Evolutionary conservation across 2,888 invertebrate species (phyloP), one percentile per base, ranked within the genome.

Genomic region (Drosophila paranaensis): DNA sequence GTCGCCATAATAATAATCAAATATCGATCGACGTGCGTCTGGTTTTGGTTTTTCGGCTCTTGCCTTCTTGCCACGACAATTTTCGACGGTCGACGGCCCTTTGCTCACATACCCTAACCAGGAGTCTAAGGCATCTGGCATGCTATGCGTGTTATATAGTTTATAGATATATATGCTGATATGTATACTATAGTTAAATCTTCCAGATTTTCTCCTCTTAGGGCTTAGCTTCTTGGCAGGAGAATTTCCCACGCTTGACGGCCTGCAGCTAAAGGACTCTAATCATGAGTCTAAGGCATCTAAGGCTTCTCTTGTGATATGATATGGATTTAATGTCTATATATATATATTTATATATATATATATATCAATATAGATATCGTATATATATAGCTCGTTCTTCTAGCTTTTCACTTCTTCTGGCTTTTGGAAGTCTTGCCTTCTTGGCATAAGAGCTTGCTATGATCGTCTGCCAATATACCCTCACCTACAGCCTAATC

Each of bases 11-110:
- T 88, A 91, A 91, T 91, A 91, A 91, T 90, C 88, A 89, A 91
- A 89, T 91, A 91, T 91, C 90, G 91, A 91, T 91, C 90, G 78
- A 78, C 87, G 75, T 90, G 90, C 90, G 90, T 90, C 90, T 90
- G 91, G 87, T 83, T 79, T 79, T 75, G 68, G 67, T 79, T 77
- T 71, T 75, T 68, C 53, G 74, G 56, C 60, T 67, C 81, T 80
- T 64, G 60, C 68, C 54, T 61, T 65, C 81, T 80, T 81, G 71
- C 63, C 72, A 77, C 83, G 56, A 86, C 66, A 43, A 79, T 72
- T 77, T 85, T 79, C 66, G 81, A 71, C 67, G 74, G 76, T 77
- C 82, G 30, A 37, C 37, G 37, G 58, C 61, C 56, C 58, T 56
- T 51, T 51, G 27, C 50, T 39, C n/a, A 9, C 2, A 56, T 35